phyloP scores from a whole-genome alignment of 2,113 vertebrate species.

The Circaetus gallicus region DNA sequence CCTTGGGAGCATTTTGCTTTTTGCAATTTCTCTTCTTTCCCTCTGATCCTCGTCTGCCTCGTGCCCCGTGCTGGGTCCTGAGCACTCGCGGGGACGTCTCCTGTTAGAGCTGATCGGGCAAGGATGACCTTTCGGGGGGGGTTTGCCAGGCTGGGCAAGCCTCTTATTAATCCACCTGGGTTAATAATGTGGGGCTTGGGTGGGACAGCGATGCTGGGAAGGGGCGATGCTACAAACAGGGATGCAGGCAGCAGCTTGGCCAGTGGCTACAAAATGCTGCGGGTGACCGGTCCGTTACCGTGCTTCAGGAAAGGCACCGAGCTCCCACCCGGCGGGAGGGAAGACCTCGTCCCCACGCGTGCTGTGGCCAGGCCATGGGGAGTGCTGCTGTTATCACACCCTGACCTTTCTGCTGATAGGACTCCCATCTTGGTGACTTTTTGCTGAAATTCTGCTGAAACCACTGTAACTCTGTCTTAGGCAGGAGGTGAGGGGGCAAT shows the following conservation, averaged over 20 bases:
- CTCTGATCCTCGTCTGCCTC: background rate
- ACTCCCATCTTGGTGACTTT: background rate
- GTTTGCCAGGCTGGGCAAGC: background rate
- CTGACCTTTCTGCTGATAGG: background rate
- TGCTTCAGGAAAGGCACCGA: background rate
- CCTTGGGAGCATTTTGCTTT: background rate
- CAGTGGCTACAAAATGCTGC: background rate
- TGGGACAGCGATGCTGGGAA: background rate
- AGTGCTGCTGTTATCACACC: background rate
- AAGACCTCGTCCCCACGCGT: accelerated
- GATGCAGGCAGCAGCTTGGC: background rate
- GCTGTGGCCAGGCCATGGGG: background rate
- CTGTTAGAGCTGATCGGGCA: background rate
- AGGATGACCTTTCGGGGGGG: background rate
- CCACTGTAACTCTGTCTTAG: background rate
- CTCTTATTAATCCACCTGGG: background rate
- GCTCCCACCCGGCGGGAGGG: background rate
- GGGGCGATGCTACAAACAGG: background rate
- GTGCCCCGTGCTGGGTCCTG: accelerated
- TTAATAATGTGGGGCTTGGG: background rate
- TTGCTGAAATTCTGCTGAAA: background rate
- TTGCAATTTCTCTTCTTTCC: background rate
- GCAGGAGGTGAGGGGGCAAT: background rate
- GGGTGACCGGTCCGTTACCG: no score
- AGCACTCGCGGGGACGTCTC: accelerated